A percentile compares a stretch with the other conserved stretches of the same genome.
phyloP scores from a whole-genome alignment of 2,888 invertebrate genomes.

The Lamellibrachia satsuma region DNA sequence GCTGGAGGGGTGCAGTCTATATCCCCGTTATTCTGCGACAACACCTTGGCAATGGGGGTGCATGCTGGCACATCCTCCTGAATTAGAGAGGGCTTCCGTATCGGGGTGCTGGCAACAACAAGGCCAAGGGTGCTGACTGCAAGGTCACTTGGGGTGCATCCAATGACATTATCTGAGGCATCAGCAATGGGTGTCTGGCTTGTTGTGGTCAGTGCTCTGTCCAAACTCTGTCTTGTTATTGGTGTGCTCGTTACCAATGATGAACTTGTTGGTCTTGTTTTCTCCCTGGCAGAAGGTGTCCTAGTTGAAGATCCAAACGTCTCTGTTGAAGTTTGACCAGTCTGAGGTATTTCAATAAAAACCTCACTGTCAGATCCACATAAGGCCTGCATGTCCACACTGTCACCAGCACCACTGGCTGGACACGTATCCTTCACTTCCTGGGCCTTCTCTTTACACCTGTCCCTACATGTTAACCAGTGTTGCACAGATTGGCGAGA shows the following conservation, averaged over 20 bases:
- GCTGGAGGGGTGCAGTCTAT: neutral
- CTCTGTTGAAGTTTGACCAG: neutral
- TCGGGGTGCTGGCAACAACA: neutral
- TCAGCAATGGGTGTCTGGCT: neutral
- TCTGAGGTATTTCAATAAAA: neutral
- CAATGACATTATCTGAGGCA: neutral
- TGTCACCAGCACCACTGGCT: neutral
- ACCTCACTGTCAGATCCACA: neutral
- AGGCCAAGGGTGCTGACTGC: neutral
- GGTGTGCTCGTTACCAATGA: neutral
- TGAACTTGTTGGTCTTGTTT: neutral
- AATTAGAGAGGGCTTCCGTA: neutral
- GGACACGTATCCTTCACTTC: neutral
- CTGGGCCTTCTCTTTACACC: neutral
- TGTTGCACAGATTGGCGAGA: slow-evolving; percentile 38
- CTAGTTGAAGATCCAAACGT: neutral
- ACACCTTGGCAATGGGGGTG: slow-evolving; percentile 8
- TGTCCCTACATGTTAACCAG: slow-evolving; percentile 43
- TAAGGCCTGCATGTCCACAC: neutral
- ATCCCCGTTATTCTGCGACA: neutral
- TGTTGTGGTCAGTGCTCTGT: neutral
- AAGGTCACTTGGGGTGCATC: neutral
- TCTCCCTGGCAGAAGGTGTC: neutral
- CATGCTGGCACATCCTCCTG: neutral
- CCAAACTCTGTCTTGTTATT: neutral